These are phyloP conservation scores for Bombus confusus DNA, from an alignment of 1,140 invertebrate species.

Conservation along the genomic window DNA sequence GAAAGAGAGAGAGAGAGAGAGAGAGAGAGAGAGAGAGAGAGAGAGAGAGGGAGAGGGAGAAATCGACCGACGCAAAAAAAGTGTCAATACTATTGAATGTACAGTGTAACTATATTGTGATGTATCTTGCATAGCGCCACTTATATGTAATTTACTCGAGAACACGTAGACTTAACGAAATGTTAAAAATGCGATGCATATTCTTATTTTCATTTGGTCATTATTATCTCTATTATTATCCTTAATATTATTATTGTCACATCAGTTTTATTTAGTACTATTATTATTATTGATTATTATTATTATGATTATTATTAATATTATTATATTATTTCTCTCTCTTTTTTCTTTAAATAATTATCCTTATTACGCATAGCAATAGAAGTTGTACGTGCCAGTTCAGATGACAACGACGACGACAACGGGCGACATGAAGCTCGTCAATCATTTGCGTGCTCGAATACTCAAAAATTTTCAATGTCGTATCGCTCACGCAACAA, in stretches of 20 bases:
- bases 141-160: conserved; percentile 68
- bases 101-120: conserved; percentile 83
- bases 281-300: conserved; percentile 59
- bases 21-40: conserved; percentile 17
- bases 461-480: conserved; percentile 58
- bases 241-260: conserved; percentile 64
- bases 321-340: conserved; percentile 59
- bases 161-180: conserved; percentile 65
- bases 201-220: conserved; percentile 67
- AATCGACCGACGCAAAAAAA: conserved; percentile 57
- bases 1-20: conserved; percentile 23
- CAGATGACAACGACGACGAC: conserved; percentile 57
- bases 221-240: conserved; percentile 73
- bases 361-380: conserved; percentile 67
- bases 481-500: conserved; percentile 34
- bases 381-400: conserved; percentile 74
- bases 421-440: conserved; percentile 43
- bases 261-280: conserved; percentile 65
- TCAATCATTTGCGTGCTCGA: conserved; percentile 62
- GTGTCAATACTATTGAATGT: conserved; percentile 79
- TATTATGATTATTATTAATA: conserved; percentile 61
- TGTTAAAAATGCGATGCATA: conserved; percentile 65
- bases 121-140: conserved; percentile 78
- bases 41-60: too few relatives aligned
- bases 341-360: conserved; percentile 60